Percentiles rank a stretch among this genome's conserved stretches.
These are phyloP conservation scores for Clitarchus hookeri DNA, from an alignment of 2,888 invertebrate genomes.

Conservation along the genomic window DNA sequence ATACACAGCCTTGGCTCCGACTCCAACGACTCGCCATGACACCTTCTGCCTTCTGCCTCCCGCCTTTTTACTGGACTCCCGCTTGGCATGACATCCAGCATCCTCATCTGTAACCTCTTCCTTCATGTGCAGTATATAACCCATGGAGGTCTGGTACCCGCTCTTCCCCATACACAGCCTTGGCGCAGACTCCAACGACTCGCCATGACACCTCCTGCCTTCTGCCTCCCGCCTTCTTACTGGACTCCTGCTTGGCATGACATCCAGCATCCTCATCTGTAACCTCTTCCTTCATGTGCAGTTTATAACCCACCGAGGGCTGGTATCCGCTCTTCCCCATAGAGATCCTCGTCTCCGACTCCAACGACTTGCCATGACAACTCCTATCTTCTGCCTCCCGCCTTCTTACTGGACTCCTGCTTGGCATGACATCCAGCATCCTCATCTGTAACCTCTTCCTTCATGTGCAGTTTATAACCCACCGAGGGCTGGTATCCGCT, in stretches of 20 bases:
- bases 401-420: no score
- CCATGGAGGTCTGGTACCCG: conserved; percentile 89
- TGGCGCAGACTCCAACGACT: conserved; percentile 67
- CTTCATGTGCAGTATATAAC: conserved; percentile 51
- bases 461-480: conserved; percentile 75
- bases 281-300: no score
- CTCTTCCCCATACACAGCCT: conserved; percentile 85
- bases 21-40: conserved; percentile 58
- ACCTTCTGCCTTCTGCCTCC: not conserved
- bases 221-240: not conserved
- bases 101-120: no score
- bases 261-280: not conserved
- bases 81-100: no score
- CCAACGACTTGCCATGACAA: conserved; percentile 56
- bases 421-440: no score
- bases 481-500: conserved; percentile 91
- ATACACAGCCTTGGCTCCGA: conserved; percentile 79
- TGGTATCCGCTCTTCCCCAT: conserved; percentile 94
- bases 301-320: not conserved
- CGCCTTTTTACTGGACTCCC: not conserved
- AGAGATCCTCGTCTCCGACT: conserved; percentile 75
- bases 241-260: not conserved
- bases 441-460: conserved; percentile 63
- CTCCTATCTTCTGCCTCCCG: not conserved
- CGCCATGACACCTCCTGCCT: conserved; percentile 45